Conservation (phyloP, 2,113 vertebrate species). For the Myrmecophaga tridactyla region DNA sequence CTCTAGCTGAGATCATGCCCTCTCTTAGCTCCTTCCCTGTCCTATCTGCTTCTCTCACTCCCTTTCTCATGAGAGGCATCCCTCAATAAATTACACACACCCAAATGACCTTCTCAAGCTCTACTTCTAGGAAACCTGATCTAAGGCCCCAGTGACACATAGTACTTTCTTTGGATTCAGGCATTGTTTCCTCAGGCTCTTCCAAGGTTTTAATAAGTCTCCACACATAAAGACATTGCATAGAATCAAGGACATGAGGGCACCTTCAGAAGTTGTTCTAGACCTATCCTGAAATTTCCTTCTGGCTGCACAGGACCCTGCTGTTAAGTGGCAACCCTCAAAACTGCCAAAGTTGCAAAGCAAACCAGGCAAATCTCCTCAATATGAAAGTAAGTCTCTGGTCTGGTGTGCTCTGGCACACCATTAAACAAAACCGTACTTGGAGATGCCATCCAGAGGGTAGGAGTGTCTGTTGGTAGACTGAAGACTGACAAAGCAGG, state of each 20-base stretch:
- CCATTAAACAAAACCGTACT: neutral
- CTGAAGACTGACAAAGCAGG: neutral
- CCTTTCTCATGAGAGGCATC: neutral
- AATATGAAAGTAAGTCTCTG: neutral
- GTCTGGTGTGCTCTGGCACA: neutral
- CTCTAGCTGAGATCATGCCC: neutral
- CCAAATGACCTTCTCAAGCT: neutral
- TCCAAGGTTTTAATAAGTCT: neutral
- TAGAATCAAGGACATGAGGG: neutral
- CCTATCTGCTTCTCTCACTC: neutral
- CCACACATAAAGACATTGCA: neutral
- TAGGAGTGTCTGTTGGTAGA: neutral
- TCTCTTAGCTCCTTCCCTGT: neutral
- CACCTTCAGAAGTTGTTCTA: neutral
- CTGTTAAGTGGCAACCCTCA: neutral
- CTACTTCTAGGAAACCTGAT: neutral
- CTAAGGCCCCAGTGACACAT: neutral
- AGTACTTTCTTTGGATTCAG: neutral
- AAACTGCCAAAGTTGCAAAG: neutral
- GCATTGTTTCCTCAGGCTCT: neutral
- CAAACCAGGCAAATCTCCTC: neutral
- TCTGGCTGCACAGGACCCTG: neutral
- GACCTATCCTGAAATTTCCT: neutral
- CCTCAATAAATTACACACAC: neutral
- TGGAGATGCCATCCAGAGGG: neutral